These are phyloP conservation scores for Pristionchus pacificus DNA, from an alignment of 1,140 invertebrate genomes.

Conservation along the genomic window DNA sequence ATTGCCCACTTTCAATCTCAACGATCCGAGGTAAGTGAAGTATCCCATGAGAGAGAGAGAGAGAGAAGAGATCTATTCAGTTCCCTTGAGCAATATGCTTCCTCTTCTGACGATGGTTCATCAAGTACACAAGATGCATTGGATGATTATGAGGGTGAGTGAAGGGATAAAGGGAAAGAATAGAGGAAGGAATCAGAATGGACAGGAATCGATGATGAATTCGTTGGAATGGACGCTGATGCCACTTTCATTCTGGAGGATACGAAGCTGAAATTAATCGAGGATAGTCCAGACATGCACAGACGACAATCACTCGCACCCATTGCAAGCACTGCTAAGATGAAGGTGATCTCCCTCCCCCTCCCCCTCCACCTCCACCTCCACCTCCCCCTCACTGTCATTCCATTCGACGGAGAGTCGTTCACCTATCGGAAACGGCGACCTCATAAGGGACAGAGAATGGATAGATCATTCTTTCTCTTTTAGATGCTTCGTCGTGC, in stretches of 20 bases:
- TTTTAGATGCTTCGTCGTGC: conserved; percentile 50
- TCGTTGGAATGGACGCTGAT: conserved; percentile 42
- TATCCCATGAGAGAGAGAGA: conserved; percentile 9
- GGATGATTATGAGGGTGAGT: conserved; percentile 30
- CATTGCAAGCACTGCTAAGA: conserved; percentile 48
- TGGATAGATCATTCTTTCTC: no score
- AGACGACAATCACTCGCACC: conserved; percentile 48
- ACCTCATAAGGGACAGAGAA: conserved; percentile 35
- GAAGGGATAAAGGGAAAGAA: conserved; percentile 31
- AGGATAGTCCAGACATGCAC: conserved; percentile 43
- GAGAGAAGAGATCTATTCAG: conserved; percentile 12
- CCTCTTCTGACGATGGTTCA: conserved; percentile 27
- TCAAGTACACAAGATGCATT: conserved; percentile 22
- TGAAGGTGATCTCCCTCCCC: conserved; percentile 36
- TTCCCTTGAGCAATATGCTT: conserved; percentile 17
- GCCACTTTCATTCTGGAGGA: conserved; percentile 56
- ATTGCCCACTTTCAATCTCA: conserved; percentile 40
- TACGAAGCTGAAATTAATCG: conserved; percentile 49
- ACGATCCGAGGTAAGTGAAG: conserved; percentile 30
- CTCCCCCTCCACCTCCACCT: no score
- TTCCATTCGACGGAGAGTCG: conserved; percentile 7
- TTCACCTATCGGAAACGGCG: conserved; percentile 11
- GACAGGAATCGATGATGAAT: no score
- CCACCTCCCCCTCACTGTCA: no score
- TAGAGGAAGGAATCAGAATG: conserved; percentile 23